Evolutionary conservation across 2,888 invertebrate genomes (phyloP).

Genomic region (Tricholauxania praeusta): DNA sequence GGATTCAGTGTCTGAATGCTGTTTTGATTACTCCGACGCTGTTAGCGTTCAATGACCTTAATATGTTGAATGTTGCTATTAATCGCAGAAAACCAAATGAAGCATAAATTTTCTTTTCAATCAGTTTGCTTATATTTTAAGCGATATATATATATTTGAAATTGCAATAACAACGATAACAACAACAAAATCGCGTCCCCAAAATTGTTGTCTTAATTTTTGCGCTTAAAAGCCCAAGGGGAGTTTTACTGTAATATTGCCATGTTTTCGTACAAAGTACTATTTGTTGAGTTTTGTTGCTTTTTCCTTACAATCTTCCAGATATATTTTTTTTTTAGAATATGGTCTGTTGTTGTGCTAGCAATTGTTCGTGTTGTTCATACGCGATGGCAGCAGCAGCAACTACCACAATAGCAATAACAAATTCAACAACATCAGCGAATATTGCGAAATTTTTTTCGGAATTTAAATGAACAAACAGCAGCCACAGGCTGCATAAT

Average conservation of each 20-base stretch:
- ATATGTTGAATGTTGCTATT: neutral
- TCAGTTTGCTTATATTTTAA: neutral
- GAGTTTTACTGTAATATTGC: constrained; percentile 32
- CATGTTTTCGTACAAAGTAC: constrained; percentile 17
- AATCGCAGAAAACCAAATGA: neutral
- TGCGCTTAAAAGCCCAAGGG: constrained; percentile 19
- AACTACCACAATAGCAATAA: constrained; percentile 3
- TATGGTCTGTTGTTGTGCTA: neutral
- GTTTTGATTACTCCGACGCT: too few relatives aligned
- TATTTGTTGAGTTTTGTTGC: neutral
- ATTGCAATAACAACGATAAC: neutral
- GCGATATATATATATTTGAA: neutral
- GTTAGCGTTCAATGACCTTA: too few relatives aligned
- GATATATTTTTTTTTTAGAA: constrained; percentile 1
- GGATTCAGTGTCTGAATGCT: too few relatives aligned
- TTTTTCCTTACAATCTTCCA: neutral
- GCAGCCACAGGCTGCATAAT: constrained; percentile 26
- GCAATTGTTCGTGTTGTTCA: constrained; percentile 5
- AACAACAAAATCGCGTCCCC: constrained; percentile 4
- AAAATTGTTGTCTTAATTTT: constrained; percentile 29
- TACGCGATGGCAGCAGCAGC: constrained; percentile 18
- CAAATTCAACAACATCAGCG: constrained; percentile 4
- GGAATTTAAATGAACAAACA: constrained; percentile 33
- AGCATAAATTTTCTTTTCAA: neutral
- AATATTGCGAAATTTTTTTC: constrained; percentile 9